Conservation (phyloP, 30 jellyfish, hydroid and myxozoan genomes). For the Calvadosia cruxmelitensis region DNA sequence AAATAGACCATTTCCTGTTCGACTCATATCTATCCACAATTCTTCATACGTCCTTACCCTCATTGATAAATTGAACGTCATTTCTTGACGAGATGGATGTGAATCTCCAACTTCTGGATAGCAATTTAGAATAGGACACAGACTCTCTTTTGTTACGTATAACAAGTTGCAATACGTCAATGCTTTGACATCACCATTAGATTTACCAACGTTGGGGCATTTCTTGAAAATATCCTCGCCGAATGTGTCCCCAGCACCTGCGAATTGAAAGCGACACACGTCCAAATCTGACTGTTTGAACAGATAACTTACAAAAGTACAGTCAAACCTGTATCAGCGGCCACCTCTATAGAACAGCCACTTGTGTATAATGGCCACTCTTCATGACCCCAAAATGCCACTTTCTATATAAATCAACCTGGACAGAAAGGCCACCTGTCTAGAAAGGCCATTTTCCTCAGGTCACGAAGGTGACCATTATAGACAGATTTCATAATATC, state of each 20-base stretch:
- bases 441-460: too few relatives aligned
- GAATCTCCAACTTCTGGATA: constrained; percentile 81
- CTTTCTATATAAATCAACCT: too few relatives aligned
- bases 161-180: constrained; percentile 69
- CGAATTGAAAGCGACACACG: background rate
- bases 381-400: too few relatives aligned
- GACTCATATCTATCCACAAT: background rate
- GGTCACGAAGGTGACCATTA: too few relatives aligned
- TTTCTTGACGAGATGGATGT: constrained; percentile 36
- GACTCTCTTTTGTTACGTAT: constrained; percentile 49
- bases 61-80: constrained; percentile 60
- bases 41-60: constrained; percentile 17
- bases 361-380: too few relatives aligned
- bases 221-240: constrained; percentile 75
- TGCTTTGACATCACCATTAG: constrained; percentile 89
- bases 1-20: background rate
- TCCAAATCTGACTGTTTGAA: too few relatives aligned
- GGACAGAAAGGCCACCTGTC: too few relatives aligned
- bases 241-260: constrained; percentile 83
- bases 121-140: constrained; percentile 36
- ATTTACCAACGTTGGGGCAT: constrained; percentile 25
- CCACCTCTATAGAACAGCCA: too few relatives aligned
- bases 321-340: too few relatives aligned
- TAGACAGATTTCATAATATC: too few relatives aligned
- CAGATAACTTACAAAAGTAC: too few relatives aligned